phyloP scores from a whole-genome alignment of 1,140 invertebrate species.

The Monomorium pharaonis region DNA sequence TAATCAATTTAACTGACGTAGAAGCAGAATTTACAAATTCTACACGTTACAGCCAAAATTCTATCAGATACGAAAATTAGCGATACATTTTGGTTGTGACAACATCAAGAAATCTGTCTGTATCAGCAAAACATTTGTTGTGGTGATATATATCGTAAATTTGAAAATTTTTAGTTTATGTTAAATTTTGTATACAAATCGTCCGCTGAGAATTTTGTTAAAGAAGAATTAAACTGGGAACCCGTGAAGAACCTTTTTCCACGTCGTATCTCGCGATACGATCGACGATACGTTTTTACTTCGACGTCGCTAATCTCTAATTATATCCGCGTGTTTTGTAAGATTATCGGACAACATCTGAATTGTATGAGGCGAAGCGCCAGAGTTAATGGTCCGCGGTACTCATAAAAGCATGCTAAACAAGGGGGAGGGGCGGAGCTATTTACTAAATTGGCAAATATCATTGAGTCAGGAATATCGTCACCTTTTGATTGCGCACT shows the following conservation, averaged over 20 bases:
- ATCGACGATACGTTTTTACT: neutral
- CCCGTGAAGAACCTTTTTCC: no score
- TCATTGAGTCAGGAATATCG: slow-evolving; percentile 68
- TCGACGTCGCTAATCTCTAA: neutral
- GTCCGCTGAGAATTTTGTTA: neutral
- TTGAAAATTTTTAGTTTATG: no score
- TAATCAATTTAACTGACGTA: no score
- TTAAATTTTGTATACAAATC: neutral
- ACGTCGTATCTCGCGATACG: neutral
- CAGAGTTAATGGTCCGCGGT: neutral
- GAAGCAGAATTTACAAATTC: no score
- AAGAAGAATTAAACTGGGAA: neutral
- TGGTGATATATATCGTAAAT: no score
- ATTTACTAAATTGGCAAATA: slow-evolving; percentile 75
- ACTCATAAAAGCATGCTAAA: slow-evolving; percentile 7
- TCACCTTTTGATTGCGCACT: slow-evolving; percentile 72
- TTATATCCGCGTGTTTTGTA: slow-evolving; percentile 9
- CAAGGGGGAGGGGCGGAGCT: slow-evolving; percentile 21
- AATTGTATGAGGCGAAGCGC: neutral
- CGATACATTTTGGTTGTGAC: no score
- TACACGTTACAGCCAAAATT: no score
- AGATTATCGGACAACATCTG: neutral
- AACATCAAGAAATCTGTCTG: no score
- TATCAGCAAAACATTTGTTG: no score
- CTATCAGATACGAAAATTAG: no score